These are phyloP conservation scores for Aelia acuminata DNA, from an alignment of 2,888 invertebrate species.

Conservation along the genomic window DNA sequence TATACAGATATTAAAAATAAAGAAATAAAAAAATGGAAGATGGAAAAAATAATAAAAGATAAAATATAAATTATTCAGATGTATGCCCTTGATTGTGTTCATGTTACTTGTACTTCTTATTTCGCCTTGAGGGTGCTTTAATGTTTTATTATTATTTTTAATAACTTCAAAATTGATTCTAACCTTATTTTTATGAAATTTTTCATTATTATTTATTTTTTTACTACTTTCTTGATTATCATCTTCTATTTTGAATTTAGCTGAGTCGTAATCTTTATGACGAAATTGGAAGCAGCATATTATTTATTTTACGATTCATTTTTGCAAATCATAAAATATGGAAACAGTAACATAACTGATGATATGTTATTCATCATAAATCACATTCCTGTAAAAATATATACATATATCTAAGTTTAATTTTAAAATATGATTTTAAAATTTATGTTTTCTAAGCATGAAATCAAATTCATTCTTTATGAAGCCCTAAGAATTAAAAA, in stretches of 20 bases:
- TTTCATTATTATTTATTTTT: background rate
- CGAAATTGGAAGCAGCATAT: background rate
- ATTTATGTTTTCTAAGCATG: no score
- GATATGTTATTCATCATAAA: background rate
- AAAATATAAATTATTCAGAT: background rate
- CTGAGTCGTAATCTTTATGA: background rate
- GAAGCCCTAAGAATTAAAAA: no score
- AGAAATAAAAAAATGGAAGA: background rate
- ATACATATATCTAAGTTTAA: background rate
- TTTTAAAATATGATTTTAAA: background rate
- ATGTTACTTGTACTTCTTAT: background rate
- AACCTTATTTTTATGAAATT: background rate
- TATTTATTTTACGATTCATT: background rate
- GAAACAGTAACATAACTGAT: background rate
- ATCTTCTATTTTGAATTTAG: background rate
- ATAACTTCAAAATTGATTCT: background rate
- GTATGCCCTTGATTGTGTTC: background rate
- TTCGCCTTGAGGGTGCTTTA: background rate
- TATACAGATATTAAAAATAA: background rate
- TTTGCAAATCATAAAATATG: background rate
- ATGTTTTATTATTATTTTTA: background rate
- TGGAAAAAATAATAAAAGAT: background rate
- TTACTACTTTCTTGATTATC: background rate
- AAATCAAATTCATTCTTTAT: no score
- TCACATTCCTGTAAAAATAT: background rate